Percentiles rank a stretch among this genome's conserved stretches.
Conservation (phyloP, 2,888 invertebrate genomes). For the Clanis bilineata region DNA sequence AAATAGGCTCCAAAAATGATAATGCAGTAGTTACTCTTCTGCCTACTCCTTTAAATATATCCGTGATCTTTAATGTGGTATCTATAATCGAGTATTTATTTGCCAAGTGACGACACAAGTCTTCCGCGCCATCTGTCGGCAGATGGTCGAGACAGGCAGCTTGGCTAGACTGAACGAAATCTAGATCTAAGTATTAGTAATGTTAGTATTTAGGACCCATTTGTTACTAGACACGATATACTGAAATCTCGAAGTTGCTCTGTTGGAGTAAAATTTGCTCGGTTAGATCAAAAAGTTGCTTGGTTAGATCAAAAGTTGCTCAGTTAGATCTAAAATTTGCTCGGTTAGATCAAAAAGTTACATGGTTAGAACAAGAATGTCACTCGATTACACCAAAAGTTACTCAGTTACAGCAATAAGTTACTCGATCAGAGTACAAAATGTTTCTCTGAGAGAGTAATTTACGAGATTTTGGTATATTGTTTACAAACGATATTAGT, state of each 20-base stretch:
- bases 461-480: too few relatives aligned
- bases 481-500: too few relatives aligned
- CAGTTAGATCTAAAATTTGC: neutral
- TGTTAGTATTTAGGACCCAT: neutral
- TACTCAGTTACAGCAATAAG: too few relatives aligned
- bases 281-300: neutral
- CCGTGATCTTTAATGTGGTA: neutral
- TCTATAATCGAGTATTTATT: neutral
- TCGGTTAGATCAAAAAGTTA: neutral
- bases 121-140: neutral
- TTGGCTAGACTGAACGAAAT: constrained; percentile 5
- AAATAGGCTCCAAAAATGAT: too few relatives aligned
- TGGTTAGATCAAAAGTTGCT: neutral
- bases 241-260: neutral
- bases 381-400: too few relatives aligned
- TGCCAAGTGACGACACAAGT: neutral
- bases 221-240: neutral
- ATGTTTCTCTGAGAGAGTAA: too few relatives aligned
- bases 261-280: neutral
- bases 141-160: constrained; percentile 1
- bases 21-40: too few relatives aligned
- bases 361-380: too few relatives aligned
- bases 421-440: too few relatives aligned
- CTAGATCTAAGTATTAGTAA: neutral
- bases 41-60: too few relatives aligned